Evolutionary conservation across 2,113 vertebrate genomes (phyloP), one percentile per base, ranked within the genome.

Genomic region (Aegithalos caudatus): DNA sequence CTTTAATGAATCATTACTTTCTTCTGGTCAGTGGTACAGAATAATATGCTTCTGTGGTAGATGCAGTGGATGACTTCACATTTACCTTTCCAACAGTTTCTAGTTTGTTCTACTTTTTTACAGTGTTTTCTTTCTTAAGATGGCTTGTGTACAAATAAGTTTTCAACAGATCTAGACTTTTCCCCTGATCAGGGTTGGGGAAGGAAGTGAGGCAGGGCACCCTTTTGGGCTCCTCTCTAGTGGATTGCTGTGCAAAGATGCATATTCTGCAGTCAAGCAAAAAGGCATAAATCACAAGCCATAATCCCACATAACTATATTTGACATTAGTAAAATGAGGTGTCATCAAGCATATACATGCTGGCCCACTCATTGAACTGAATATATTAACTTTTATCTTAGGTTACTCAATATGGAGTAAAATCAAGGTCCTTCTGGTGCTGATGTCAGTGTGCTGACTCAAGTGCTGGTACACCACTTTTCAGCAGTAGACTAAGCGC

Each of bases 111-210:
- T 54, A 4, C 8, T 19, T 48, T 87, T 14, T 56, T 51, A 33
- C 33, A 48, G 7, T 1, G 2, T 40, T 74, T 84, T 58, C 4
- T 58, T 70, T 45, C 22, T 53, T 74, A 81, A 81, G 35, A 37
- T 6, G 54, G 3, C 9, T 61, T n/a, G 5, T 60, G 14, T 47
- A 27, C 23, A 62, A 48, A n/a, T 11, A 42, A 7, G 4, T 62
- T 70, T 79, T 29, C 28, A 44, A 25, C 28, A 81, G 31, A 45
- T 5, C 29, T 19, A 16, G 23, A 54, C 11, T 8, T 86, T 82
- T 54, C 3, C 17, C 5, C 15, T 64, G 28, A 2, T 27, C 0
- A 0, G 14, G 19, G 7, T 3, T 1, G 1, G 20, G 37, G 50
- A 54, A 67, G 15, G 23, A 60, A 47, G 14, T 7, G 14, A 54